Percentiles rank a stretch among this genome's conserved stretches.
Conservation (phyloP, 2,113 vertebrate genomes). For the Lasiurus cinereus region DNA sequence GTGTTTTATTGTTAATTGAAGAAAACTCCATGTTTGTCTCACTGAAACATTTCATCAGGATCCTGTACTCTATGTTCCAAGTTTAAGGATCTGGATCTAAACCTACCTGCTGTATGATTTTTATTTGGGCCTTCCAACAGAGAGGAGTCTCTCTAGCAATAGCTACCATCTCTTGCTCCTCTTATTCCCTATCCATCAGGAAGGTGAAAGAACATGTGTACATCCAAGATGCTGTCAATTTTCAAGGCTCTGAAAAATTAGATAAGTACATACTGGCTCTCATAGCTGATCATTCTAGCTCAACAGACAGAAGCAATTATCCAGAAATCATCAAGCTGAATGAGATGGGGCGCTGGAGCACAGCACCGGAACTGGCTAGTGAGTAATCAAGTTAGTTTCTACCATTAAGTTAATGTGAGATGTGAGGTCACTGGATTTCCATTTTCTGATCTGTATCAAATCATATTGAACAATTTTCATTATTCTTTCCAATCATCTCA, state of each 20-base stretch:
- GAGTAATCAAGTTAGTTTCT: neutral
- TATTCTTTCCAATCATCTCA: neutral
- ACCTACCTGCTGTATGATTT: neutral
- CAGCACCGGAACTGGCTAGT: neutral
- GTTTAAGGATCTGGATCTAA: neutral
- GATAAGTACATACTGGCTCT: neutral
- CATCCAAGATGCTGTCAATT: neutral
- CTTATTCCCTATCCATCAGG: neutral
- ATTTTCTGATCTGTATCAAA: neutral
- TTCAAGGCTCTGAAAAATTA: neutral
- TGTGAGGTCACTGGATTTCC: neutral
- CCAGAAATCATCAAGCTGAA: neutral
- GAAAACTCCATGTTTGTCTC: neutral
- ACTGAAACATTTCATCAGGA: neutral
- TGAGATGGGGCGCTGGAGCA: neutral
- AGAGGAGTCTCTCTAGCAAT: neutral
- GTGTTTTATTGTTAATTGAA: neutral
- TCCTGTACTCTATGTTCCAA: neutral
- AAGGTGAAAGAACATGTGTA: neutral
- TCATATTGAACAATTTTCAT: neutral
- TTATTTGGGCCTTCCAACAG: neutral
- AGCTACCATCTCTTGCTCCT: neutral
- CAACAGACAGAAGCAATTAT: neutral
- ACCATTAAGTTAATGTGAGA: neutral
- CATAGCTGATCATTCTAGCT: neutral